These are phyloP conservation scores for Xenentodon cancila DNA, from an alignment of 2,797 vertebrate species.

Conservation along the genomic window DNA sequence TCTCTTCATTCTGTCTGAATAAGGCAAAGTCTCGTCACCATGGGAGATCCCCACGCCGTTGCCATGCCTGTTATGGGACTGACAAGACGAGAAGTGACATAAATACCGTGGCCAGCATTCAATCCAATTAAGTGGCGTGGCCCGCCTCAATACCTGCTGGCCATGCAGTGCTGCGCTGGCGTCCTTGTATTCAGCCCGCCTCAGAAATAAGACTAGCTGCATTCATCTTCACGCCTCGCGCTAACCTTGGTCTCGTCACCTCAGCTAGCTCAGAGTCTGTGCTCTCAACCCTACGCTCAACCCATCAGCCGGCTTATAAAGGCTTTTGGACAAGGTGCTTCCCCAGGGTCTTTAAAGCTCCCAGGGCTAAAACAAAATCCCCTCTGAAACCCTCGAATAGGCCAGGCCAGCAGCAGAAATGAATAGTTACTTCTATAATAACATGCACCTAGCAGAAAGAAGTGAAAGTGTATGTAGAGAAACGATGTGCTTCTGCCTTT, in stretches of 20 bases:
- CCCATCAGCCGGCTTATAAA: conserved; percentile 89
- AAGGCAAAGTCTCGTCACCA: conserved; percentile 87
- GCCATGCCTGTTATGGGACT: conserved; percentile 94
- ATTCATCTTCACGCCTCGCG: conserved; percentile 60
- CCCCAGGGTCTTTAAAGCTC: conserved; percentile 78
- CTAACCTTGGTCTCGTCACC: conserved; percentile 66
- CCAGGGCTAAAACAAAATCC: conserved; percentile 79
- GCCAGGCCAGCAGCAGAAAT: conserved; percentile 37
- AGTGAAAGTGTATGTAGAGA: conserved; percentile 21
- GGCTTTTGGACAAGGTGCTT: conserved; percentile 91
- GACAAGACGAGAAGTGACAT: conserved; percentile 99
- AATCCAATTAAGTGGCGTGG: conserved; percentile 98
- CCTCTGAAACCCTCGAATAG: conserved; percentile 74
- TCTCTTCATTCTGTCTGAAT: conserved; percentile 81
- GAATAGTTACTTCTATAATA: conserved; percentile 34
- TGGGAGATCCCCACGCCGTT: conserved; percentile 87
- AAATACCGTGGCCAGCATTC: conserved; percentile 94
- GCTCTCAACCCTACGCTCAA: conserved; percentile 87
- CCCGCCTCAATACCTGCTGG: conserved; percentile 93
- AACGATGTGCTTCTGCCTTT: not conserved
- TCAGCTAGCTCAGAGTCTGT: conserved; percentile 84
- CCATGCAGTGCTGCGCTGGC: conserved; percentile 87
- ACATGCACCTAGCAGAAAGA: conserved; percentile 14
- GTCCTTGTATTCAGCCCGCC: conserved; percentile 90
- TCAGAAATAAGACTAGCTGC: conserved; percentile 65